These are phyloP conservation scores for Cenopis cana DNA, from an alignment of 2,888 invertebrate genomes.

Conservation along the genomic window DNA sequence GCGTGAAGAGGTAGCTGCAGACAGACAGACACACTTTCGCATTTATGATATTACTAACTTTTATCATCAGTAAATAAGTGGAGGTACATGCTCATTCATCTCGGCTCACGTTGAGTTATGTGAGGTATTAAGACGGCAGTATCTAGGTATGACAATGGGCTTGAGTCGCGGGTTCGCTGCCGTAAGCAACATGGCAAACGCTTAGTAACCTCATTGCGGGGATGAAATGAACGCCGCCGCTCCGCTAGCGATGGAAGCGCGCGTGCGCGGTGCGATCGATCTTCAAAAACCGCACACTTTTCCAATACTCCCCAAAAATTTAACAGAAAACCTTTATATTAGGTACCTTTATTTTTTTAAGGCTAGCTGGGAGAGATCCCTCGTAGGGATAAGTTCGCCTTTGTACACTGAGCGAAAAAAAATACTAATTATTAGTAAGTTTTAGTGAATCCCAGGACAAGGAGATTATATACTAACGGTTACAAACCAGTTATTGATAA, in stretches of 20 bases:
- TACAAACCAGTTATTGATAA: too few species aligned
- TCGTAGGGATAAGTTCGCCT: too few species aligned
- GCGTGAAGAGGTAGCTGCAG: too few species aligned
- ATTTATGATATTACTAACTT: too few species aligned
- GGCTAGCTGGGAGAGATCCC: too few species aligned
- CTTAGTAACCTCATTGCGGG: conserved; percentile 20
- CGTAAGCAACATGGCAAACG: conserved; percentile 11
- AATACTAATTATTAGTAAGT: too few species aligned
- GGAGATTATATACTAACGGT: too few species aligned
- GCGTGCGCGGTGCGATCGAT: conserved; percentile 72
- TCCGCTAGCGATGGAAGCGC: neutral
- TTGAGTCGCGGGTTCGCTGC: neutral
- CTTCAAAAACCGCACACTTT: conserved; percentile 65
- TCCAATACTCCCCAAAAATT: conserved; percentile 51
- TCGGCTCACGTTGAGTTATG: neutral
- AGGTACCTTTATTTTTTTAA: too few species aligned
- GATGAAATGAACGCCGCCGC: conserved; percentile 34
- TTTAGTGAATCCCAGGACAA: too few species aligned
- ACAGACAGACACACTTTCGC: too few species aligned
- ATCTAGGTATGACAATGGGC: too few species aligned
- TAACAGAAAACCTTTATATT: conserved; percentile 5
- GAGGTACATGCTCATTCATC: neutral
- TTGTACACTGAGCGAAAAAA: too few species aligned
- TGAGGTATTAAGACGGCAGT: neutral
- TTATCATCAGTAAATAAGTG: neutral